A percentile compares a stretch with the other conserved stretches of the same genome.
These are phyloP conservation scores for Junco hyemalis DNA, from an alignment of 2,113 vertebrate genomes.

Conservation along the genomic window DNA sequence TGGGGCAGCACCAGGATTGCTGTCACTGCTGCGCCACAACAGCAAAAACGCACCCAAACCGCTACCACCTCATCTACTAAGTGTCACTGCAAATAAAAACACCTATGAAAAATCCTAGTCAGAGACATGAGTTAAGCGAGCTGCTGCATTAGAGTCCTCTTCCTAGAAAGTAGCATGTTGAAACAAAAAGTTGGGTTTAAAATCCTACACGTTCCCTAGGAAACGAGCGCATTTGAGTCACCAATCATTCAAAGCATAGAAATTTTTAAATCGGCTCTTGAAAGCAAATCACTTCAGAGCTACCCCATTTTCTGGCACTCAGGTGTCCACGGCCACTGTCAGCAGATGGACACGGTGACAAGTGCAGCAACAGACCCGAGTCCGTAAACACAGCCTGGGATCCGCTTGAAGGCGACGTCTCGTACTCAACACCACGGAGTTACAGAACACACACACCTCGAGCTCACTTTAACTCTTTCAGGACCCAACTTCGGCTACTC, in stretches of 20 bases:
- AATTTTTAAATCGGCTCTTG: not conserved
- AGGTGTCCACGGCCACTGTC: fast-evolving
- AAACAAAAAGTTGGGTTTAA: not conserved
- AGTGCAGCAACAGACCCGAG: fast-evolving
- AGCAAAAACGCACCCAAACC: fast-evolving
- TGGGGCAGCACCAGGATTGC: not conserved
- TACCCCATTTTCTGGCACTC: fast-evolving
- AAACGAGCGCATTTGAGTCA: fast-evolving
- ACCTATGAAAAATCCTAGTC: not conserved
- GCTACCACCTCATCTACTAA: not conserved
- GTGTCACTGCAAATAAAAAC: fast-evolving
- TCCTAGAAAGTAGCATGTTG: fast-evolving
- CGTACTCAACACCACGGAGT: not conserved
- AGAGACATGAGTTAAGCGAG: not conserved
- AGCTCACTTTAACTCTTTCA: fast-evolving
- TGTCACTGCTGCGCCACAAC: not conserved
- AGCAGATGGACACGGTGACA: not conserved
- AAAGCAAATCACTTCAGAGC: not conserved
- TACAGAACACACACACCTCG: fast-evolving
- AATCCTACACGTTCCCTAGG: not conserved
- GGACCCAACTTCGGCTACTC: not conserved
- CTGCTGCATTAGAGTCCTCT: too few relatives aligned
- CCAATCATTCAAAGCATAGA: fast-evolving
- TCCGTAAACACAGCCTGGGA: fast-evolving
- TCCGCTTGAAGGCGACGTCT: not conserved